A percentile compares a stretch with the other conserved stretches of the same genome.
Evolutionary conservation across 2,797 vertebrate species (phyloP).

Genomic region (Agapornis canus): DNA sequence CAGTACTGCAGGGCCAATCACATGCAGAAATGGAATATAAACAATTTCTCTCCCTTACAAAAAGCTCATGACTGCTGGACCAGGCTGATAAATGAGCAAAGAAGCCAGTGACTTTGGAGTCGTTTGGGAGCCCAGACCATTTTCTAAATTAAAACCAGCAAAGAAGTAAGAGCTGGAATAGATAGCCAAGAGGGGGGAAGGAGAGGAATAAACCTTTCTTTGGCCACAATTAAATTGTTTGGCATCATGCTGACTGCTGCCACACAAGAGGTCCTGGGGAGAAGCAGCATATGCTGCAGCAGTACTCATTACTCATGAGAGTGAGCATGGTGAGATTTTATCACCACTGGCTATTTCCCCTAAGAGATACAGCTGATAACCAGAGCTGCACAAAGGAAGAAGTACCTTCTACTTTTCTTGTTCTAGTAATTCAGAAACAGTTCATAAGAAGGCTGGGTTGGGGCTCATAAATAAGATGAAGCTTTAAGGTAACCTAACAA

Average conservation of each 20-base stretch:
- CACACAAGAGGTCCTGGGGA: background rate
- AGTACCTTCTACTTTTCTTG: background rate
- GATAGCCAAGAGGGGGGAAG: background rate
- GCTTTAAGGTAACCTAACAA: constrained; percentile 10
- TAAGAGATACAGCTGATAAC: background rate
- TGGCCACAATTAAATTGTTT: background rate
- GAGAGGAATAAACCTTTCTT: background rate
- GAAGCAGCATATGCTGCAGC: background rate
- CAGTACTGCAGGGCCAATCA: background rate
- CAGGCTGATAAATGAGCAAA: background rate
- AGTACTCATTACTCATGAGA: background rate
- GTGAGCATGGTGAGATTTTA: background rate
- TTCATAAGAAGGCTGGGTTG: background rate
- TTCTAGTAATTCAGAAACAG: background rate
- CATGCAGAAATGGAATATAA: background rate
- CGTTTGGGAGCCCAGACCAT: background rate
- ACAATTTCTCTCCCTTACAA: background rate
- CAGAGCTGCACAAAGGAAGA: background rate
- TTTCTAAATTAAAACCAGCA: background rate
- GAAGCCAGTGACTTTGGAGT: background rate
- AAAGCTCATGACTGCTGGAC: background rate
- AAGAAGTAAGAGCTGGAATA: background rate
- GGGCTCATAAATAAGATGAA: background rate
- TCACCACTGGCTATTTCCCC: background rate
- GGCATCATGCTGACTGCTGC: background rate